Conservation (phyloP, 2,888 invertebrate genomes). For the Aethes cnicana region DNA sequence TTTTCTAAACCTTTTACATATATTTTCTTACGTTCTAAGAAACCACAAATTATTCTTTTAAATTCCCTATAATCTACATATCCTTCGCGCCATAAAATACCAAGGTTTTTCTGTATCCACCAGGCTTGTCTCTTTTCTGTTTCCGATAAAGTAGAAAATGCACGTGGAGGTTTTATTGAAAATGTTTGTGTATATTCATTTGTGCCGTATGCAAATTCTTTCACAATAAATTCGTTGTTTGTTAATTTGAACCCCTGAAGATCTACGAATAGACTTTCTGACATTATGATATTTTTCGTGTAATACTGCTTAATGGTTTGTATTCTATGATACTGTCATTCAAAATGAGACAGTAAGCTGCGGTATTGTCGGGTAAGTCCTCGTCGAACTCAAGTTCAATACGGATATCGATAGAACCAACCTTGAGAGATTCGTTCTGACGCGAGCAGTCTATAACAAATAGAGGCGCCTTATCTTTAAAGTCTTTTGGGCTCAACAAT, state of each 20-base stretch:
- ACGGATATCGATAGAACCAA: background rate
- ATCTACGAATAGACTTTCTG: constrained; percentile 9
- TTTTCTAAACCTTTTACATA: constrained; percentile 18
- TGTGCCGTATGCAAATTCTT: background rate
- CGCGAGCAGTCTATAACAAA: background rate
- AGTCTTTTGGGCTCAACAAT: background rate
- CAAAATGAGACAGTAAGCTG: constrained; percentile 2
- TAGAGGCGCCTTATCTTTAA: background rate
- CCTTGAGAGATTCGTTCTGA: background rate
- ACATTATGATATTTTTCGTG: constrained; percentile 18
- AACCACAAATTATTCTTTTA: background rate
- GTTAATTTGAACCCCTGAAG: constrained; percentile 22
- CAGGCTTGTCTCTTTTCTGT: constrained; percentile 6
- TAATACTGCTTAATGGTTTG: constrained; percentile 2
- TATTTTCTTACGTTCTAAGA: constrained; percentile 2
- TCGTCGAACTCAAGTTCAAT: background rate
- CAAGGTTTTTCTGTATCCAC: constrained; percentile 12
- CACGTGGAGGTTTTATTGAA: constrained; percentile 13
- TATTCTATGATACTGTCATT: constrained; percentile 5
- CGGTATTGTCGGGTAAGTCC: background rate
- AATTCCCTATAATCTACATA: constrained; percentile 9
- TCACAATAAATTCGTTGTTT: background rate
- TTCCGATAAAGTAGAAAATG: constrained; percentile 5
- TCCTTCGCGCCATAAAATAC: constrained; percentile 10
- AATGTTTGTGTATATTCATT: constrained; percentile 3